Percentiles rank a stretch among this genome's conserved stretches.
Conservation (phyloP, 2,888 invertebrate species). For the Aphidoletes aphidimyza region DNA sequence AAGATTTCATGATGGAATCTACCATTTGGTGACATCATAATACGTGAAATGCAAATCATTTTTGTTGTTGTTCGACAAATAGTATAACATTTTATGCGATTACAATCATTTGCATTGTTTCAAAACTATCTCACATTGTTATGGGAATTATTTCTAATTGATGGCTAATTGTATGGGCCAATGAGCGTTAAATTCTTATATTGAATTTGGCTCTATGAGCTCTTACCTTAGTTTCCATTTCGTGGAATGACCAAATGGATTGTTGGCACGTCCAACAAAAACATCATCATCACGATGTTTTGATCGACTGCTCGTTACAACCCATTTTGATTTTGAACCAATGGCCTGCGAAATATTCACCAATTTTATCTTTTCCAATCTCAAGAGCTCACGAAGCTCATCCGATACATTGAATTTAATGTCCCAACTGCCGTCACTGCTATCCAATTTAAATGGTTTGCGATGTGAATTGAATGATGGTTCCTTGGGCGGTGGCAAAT, state of each 20-base stretch:
- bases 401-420: conserved; percentile 36
- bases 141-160: too few species aligned
- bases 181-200: too few species aligned
- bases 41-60: too few species aligned
- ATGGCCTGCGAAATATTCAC: conserved; percentile 57
- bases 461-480: not conserved
- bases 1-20: too few species aligned
- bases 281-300: conserved; percentile 60
- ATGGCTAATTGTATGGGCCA: too few species aligned
- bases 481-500: not conserved
- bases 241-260: conserved; percentile 66
- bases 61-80: too few species aligned
- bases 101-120: too few species aligned
- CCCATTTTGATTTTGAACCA: conserved; percentile 57
- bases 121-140: too few species aligned
- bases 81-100: too few species aligned
- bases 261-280: conserved; percentile 64
- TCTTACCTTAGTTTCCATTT: conserved; percentile 63
- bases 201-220: too few species aligned
- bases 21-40: too few species aligned
- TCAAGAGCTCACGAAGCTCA: conserved; percentile 30
- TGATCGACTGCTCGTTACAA: conserved; percentile 57
- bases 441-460: not conserved
- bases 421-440: conserved; percentile 40
- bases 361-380: conserved; percentile 4